Base-by-base conservation (phyloP, 2,888 invertebrate species). In the Drosophila bunnanda region DNA sequence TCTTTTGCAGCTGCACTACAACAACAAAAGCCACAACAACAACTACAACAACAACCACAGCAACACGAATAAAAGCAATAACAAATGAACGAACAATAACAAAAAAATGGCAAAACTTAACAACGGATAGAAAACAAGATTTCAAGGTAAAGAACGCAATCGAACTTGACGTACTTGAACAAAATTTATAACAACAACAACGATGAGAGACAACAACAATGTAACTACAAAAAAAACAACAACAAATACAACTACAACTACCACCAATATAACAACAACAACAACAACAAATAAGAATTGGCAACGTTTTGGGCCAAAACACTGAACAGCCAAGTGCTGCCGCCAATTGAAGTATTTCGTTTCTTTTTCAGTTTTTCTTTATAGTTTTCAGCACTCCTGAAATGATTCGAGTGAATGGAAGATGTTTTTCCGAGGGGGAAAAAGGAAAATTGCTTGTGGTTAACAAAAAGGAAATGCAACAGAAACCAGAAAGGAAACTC, bases 131-230 rank as follows among this genome's bases (percentile, higher is more conserved):
- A 86, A 86, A 86, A 86, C 86, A 77, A 86, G 86, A 86, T 89
- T 86, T 89, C 86, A 86, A 86, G 86, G 86, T 89, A 89, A 83
- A 85, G 85, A 88, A 89, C 86, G 88, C 86, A 89, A 88, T 88
- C 77, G 88, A 88, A 86, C 86, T 86, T 88, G 86, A 89, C 79
- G 86, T 86, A 89, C 89, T 86, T 86, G 86, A 86, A 89, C 83
- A 85, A 80, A 88, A 84, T 79, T 84, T 72, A 87, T 82, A 82
- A 71, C 81, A 77, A 74, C 77, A 79, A 46, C 62, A 64, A 56
- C 53, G 48, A 48, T 43, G 69, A 46, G 46, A 41, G 43, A 25
- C 62, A 71, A 46, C 68, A 71, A 38, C 46, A 59, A 55, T 30
- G 46, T 32, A 25, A 32, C 52, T 8, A 22, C 60, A 70, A 41